phyloP scores from a whole-genome alignment of 2,113 vertebrate genomes.

The Cynocephalus volans region DNA sequence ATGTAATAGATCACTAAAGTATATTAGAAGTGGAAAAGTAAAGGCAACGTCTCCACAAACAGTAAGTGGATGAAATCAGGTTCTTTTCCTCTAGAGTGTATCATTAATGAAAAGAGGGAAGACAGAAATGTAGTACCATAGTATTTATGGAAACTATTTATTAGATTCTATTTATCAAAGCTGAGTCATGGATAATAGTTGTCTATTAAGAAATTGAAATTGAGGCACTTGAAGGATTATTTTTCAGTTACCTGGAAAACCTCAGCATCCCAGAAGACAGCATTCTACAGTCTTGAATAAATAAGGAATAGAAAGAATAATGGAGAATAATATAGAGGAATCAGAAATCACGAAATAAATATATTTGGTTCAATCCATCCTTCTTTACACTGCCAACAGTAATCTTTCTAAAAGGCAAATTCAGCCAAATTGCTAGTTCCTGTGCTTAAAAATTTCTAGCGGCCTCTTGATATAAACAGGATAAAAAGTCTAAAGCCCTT shows the following conservation, averaged over 20 bases:
- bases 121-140: not conserved
- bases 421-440: not conserved
- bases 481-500: slow-evolving; percentile 36
- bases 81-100: not conserved
- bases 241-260: slow-evolving; percentile 38
- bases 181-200: not conserved
- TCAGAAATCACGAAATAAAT: slow-evolving; percentile 27
- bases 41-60: not conserved
- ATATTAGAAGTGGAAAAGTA: not conserved
- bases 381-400: not conserved
- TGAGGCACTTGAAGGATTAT: not conserved
- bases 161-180: not conserved
- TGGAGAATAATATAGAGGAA: not conserved
- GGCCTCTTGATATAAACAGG: slow-evolving; percentile 13
- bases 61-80: not conserved
- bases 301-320: not conserved
- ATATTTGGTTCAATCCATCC: not conserved
- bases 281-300: slow-evolving; percentile 1
- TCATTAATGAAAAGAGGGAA: not conserved
- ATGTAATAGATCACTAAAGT: not conserved
- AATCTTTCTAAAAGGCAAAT: slow-evolving; percentile 23
- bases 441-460: not conserved
- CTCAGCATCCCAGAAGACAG: not conserved
- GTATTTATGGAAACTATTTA: slow-evolving; percentile 9
- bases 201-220: not conserved